Conservation (phyloP, 2,888 invertebrate species). For the Hipparchia semele region DNA sequence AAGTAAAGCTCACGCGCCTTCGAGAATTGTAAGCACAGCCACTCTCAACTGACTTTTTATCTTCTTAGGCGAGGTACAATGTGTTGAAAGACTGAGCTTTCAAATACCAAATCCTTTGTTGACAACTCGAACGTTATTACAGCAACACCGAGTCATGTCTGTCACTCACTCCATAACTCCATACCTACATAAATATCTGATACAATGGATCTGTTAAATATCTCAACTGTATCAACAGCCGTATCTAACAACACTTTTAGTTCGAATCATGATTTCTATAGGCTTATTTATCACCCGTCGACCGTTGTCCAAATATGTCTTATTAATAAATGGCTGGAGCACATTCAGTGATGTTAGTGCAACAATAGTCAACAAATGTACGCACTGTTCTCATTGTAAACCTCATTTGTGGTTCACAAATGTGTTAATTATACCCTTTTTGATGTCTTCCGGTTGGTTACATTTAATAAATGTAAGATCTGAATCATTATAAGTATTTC, state of each 20-base stretch:
- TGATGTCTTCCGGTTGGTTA: background rate
- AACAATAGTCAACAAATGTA: slow-evolving; percentile 66
- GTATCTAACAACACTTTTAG: slow-evolving; percentile 43
- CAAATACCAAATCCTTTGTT: slow-evolving; percentile 22
- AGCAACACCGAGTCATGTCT: slow-evolving; percentile 19
- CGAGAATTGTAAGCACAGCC: background rate
- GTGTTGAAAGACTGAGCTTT: slow-evolving; percentile 22
- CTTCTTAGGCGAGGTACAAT: slow-evolving; percentile 3
- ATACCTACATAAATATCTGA: slow-evolving; percentile 28
- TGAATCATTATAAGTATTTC: background rate
- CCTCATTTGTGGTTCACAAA: slow-evolving; percentile 25
- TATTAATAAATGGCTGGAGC: slow-evolving; percentile 71
- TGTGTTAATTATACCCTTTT: slow-evolving; percentile 13
- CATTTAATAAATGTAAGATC: background rate
- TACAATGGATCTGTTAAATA: slow-evolving; percentile 43
- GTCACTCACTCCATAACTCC: slow-evolving; percentile 26
- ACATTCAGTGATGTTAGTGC: slow-evolving; percentile 47
- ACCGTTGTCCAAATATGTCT: slow-evolving; percentile 74
- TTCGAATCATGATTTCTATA: slow-evolving; percentile 48
- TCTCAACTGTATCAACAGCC: slow-evolving; percentile 38
- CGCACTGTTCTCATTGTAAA: slow-evolving; percentile 51
- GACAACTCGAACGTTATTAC: slow-evolving; percentile 7
- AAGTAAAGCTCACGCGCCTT: no score
- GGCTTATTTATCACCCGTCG: slow-evolving; percentile 67
- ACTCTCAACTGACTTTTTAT: background rate